phyloP scores from a whole-genome alignment of 2,888 invertebrate species.

The Oconnorella tubifera region DNA sequence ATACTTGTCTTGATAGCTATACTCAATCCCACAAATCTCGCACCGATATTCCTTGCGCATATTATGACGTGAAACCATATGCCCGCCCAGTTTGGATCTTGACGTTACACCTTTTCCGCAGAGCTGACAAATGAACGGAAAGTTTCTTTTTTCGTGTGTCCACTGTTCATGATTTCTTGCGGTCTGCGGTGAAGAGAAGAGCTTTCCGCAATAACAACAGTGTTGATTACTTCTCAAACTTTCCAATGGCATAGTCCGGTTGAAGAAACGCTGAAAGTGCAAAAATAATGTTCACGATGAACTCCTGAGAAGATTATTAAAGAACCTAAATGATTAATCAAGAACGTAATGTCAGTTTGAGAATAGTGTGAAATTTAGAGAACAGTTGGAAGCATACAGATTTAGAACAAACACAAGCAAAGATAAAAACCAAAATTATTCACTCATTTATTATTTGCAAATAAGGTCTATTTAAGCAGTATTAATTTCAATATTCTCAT shows the following conservation, averaged over 20 bases:
- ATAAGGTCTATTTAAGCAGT: too few species aligned
- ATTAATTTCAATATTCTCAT: too few species aligned
- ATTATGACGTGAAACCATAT: slow-evolving; percentile 5
- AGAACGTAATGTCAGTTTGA: neutral
- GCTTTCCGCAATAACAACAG: slow-evolving; percentile 12
- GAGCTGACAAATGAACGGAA: slow-evolving; percentile 6
- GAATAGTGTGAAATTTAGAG: neutral
- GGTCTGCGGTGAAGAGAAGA: neutral
- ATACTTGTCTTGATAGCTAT: slow-evolving; percentile 7
- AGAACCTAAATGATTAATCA: too few species aligned
- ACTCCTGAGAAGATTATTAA: too few species aligned
- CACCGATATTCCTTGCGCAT: slow-evolving; percentile 8
- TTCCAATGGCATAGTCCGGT: too few species aligned
- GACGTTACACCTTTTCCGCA: slow-evolving; percentile 7
- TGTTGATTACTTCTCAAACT: too few species aligned
- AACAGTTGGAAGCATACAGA: too few species aligned
- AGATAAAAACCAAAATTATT: too few species aligned
- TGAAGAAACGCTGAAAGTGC: too few species aligned
- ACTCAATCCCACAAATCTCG: slow-evolving; percentile 2
- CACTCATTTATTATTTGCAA: too few species aligned
- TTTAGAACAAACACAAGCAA: too few species aligned
- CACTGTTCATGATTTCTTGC: slow-evolving; percentile 5
- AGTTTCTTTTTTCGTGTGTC: slow-evolving; percentile 3
- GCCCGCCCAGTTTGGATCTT: neutral
- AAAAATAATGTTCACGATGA: too few species aligned